Percentiles rank a stretch among this genome's conserved stretches.
Conservation (phyloP, 2,797 vertebrate genomes). For the Sebastes flavidus region DNA sequence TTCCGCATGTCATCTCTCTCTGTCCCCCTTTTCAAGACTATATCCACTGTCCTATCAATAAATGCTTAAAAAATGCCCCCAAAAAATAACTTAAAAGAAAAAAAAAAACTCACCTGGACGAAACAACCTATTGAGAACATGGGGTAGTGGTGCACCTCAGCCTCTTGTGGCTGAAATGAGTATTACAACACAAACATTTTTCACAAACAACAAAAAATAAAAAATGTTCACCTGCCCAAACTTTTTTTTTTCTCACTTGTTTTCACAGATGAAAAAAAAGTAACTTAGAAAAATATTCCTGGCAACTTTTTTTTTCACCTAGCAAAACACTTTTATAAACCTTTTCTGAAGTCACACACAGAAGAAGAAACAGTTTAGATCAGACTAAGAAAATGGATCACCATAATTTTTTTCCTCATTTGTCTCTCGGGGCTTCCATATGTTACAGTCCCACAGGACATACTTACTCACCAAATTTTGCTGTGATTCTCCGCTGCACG, state of each 20-base stretch:
- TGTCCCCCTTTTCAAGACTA: too few relatives aligned
- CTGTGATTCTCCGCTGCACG: background rate
- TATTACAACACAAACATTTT: background rate
- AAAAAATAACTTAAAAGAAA: too few relatives aligned
- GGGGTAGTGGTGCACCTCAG: background rate
- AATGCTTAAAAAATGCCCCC: too few relatives aligned
- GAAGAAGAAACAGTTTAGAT: background rate
- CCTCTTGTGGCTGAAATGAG: background rate
- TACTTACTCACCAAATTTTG: conserved; percentile 16
- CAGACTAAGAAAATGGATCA: background rate
- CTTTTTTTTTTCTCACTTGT: background rate
- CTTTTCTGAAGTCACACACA: background rate
- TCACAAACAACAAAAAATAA: background rate
- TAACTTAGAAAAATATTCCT: background rate
- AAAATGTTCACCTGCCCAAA: background rate
- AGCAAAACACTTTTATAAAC: background rate
- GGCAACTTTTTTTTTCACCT: background rate
- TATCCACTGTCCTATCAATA: too few relatives aligned
- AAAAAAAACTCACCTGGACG: too few relatives aligned
- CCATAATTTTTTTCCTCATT: background rate
- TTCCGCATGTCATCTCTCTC: too few relatives aligned
- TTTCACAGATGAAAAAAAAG: background rate
- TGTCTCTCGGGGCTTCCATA: background rate
- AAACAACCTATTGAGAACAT: background rate
- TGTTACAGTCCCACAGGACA: background rate